These are phyloP conservation scores for Drosophila equinoxialis DNA, from an alignment of 1,140 invertebrate genomes.

Conservation along the genomic window DNA sequence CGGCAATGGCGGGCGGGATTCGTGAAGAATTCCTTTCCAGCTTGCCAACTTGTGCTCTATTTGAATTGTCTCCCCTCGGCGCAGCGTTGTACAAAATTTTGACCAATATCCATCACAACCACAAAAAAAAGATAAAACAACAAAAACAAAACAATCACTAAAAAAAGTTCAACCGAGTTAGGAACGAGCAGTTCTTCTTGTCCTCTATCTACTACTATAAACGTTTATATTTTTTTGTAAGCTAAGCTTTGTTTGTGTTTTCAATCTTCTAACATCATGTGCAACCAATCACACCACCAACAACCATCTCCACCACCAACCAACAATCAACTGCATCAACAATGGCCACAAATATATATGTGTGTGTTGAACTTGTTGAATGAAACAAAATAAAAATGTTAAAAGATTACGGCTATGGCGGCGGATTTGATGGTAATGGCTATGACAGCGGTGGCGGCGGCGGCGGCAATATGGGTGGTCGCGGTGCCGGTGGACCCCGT, in stretches of 20 bases:
- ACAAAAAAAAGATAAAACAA: constrained; percentile 18
- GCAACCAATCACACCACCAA: constrained; percentile 28
- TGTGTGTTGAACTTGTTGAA: constrained; percentile 44
- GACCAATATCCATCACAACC: constrained; percentile 53
- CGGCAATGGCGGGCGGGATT: constrained; percentile 15
- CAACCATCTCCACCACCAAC: constrained; percentile 28
- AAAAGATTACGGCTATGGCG: constrained; percentile 81
- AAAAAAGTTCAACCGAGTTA: neutral
- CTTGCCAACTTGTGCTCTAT: constrained; percentile 64
- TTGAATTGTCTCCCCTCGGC: constrained; percentile 79
- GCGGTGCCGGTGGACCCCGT: constrained; percentile 66
- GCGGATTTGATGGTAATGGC: constrained; percentile 80
- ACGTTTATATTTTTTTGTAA: constrained; percentile 46
- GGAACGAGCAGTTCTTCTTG: constrained; percentile 4
- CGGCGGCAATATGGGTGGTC: constrained; percentile 67
- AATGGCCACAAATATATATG: constrained; percentile 14
- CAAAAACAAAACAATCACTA: neutral
- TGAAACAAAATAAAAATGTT: constrained; percentile 20
- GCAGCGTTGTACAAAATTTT: constrained; percentile 55
- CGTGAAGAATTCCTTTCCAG: constrained; percentile 60
- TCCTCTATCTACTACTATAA: constrained; percentile 7
- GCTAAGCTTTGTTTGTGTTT: constrained; percentile 66
- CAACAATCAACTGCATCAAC: constrained; percentile 12
- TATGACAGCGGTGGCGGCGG: constrained; percentile 69
- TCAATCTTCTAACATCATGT: constrained; percentile 48